A percentile compares a stretch with the other conserved stretches of the same genome.
These are phyloP conservation scores for Stomatorhinus ivindoensis DNA, from an alignment of 2,113 vertebrate species.

Conservation along the genomic window DNA sequence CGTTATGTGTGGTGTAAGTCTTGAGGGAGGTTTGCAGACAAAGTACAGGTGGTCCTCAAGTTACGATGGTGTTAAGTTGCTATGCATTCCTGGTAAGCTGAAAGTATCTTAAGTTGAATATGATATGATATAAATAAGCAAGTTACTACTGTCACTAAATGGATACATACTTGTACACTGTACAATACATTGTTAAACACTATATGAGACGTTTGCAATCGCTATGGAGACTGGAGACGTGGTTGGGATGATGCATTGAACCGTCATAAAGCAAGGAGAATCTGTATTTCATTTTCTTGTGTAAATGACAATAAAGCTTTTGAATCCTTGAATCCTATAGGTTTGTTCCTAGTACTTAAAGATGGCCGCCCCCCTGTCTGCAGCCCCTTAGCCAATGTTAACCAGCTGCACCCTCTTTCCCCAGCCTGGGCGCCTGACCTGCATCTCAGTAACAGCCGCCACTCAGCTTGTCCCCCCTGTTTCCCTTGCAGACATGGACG, in stretches of 20 bases:
- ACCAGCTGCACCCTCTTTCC: background rate
- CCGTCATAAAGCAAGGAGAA: background rate
- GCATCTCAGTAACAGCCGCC: background rate
- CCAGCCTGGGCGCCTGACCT: background rate
- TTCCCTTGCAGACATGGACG: constrained; percentile 80
- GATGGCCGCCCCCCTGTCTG: background rate
- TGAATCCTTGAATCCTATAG: background rate
- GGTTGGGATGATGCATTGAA: background rate
- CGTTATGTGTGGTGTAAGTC: background rate
- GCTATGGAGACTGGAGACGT: background rate
- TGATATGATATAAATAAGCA: background rate
- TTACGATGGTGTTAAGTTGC: background rate
- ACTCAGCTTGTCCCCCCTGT: constrained; percentile 1
- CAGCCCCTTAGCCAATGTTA: background rate
- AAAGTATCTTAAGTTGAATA: background rate
- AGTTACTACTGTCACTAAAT: background rate
- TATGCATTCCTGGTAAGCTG: background rate
- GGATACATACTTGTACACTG: background rate
- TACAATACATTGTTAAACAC: background rate
- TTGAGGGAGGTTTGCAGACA: background rate
- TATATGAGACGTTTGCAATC: background rate
- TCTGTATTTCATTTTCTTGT: background rate
- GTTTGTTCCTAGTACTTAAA: background rate
- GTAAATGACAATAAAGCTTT: background rate
- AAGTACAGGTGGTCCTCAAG: background rate